Conservation (phyloP, 1,140 invertebrate species). For the Euura lappo region DNA sequence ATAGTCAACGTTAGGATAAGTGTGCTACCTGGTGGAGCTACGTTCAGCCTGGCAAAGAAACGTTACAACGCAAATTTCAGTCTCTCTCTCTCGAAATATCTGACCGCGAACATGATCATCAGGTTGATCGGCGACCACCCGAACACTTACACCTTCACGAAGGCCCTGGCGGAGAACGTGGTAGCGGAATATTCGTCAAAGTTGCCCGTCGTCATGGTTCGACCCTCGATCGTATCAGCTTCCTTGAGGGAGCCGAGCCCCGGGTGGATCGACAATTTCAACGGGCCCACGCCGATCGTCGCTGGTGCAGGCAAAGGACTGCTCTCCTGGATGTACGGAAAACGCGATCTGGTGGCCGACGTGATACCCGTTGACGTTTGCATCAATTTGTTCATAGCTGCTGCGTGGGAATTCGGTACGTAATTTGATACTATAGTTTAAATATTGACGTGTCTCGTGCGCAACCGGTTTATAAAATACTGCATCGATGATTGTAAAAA, state of each 20-base stretch:
- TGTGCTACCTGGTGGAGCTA: no score
- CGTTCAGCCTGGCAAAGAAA: no score
- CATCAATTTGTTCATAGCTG: conserved; percentile 25
- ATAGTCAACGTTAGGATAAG: no score
- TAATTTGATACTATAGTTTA: not conserved
- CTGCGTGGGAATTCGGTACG: conserved; percentile 23
- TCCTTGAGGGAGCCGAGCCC: conserved; percentile 10
- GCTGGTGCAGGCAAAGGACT: not conserved
- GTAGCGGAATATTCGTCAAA: conserved; percentile 20
- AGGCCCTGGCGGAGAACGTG: conserved; percentile 28
- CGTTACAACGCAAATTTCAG: no score
- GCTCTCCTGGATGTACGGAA: no score
- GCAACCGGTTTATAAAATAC: no score
- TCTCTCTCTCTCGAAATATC: no score
- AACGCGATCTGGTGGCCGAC: not conserved
- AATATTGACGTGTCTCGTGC: no score
- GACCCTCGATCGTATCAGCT: conserved; percentile 20
- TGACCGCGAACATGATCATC: conserved; percentile 13
- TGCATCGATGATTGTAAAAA: conserved; percentile 23
- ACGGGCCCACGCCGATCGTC: not conserved
- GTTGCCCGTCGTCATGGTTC: conserved; percentile 24
- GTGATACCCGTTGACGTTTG: not conserved
- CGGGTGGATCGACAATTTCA: conserved; percentile 9
- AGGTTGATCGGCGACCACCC: conserved; percentile 42
- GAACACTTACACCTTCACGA: conserved; percentile 34